phyloP scores from a whole-genome alignment of 2,113 vertebrate species.

The Heterochromis multidens region DNA sequence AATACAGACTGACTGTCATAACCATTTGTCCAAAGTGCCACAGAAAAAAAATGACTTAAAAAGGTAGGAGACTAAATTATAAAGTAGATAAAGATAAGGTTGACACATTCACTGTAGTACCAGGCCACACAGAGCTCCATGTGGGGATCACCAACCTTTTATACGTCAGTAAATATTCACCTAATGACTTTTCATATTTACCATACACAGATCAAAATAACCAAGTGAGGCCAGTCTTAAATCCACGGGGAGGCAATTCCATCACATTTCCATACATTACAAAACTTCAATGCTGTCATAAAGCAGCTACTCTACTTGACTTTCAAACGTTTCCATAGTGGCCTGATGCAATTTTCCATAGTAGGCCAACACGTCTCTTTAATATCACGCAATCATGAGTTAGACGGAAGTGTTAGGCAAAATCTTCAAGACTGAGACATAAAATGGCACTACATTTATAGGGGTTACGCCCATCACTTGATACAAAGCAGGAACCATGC shows the following conservation, averaged over 20 bases:
- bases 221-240: neutral
- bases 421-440: neutral
- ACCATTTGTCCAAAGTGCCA: neutral
- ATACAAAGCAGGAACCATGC: neutral
- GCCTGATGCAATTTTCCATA: no score
- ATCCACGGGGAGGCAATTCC: neutral
- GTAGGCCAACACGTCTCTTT: neutral
- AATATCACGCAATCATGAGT: neutral
- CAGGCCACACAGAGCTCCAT: neutral
- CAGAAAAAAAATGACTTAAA: neutral
- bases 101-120: neutral
- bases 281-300: neutral
- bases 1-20: neutral
- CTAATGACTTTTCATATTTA: no score
- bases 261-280: neutral
- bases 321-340: neutral
- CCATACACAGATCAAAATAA: no score
- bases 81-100: neutral
- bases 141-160: neutral
- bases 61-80: neutral
- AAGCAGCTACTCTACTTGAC: neutral
- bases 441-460: neutral
- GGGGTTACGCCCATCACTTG: neutral
- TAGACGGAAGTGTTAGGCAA: neutral
- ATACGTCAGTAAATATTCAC: neutral